Base-by-base conservation (phyloP, 2,888 invertebrate species). In the Apodemia hepburni region DNA sequence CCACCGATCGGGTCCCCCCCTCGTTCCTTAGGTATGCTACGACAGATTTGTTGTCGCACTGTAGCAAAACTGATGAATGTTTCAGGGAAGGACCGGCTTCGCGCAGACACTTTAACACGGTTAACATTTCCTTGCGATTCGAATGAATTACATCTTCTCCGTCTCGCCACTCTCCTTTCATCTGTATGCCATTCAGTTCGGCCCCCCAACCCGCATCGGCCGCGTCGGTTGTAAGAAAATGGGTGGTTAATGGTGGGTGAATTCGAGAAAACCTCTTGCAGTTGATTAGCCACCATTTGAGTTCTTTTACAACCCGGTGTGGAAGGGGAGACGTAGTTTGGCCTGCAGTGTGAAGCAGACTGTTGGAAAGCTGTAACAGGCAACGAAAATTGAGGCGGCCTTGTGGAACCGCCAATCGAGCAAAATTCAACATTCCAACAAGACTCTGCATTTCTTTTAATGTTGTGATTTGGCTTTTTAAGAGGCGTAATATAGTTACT, bases 1-100 rank as follows among this genome's bases (percentile, higher is more conserved):
- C 22, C 22, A 22, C 22, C 0, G 76, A 75, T 58, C 70, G 70
- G 0, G 73, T 75, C 0, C 75, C 75, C 3, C 77, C 77, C 61
- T 78, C 75, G 62, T 76, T 73, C 3, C 69, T 61, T 7, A 74
- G 60, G 38, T 73, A 68, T 6, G 72, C 68, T 5, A 75, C 65
- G 0, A 65, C 72, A 0, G 73, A 70, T 42, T 58, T 64, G 67
- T 73, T 74, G 73, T 75, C 74, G 68, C 70, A 67, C 58, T 73
- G 72, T 17, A 74, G 59, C 1, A 69, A 61, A 8, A 69, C 15
- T n/a, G 68, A 54, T 2, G 59, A 22, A 15, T 63, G 29, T 15
- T 42, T 12, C 17, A 68, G 59, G 38, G 11, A 15, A 27, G 51
- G 65, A 49, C 33, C 58, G 17, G 66, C 64, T 15, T n/a, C 33